These are phyloP conservation scores for Leptogaster cylindrica DNA, from an alignment of 2,888 invertebrate genomes.

Conservation along the genomic window DNA sequence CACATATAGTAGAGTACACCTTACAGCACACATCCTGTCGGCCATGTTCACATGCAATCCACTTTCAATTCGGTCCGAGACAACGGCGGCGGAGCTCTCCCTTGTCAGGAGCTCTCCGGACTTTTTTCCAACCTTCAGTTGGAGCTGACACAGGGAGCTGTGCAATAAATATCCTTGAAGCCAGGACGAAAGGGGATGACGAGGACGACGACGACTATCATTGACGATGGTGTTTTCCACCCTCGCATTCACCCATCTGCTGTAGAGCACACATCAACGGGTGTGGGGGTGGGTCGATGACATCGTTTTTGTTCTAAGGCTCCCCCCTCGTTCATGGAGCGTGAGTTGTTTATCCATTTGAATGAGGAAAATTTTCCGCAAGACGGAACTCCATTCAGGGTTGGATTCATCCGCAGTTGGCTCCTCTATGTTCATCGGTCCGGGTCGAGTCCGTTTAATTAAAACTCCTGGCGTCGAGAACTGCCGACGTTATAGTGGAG, in stretches of 20 bases:
- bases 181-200: not conserved
- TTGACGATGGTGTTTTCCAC: not conserved
- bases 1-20: slow-evolving; percentile 33
- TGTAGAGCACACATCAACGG: not conserved
- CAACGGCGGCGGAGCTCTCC: slow-evolving; percentile 25
- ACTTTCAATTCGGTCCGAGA: slow-evolving; percentile 32
- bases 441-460: slow-evolving; percentile 35
- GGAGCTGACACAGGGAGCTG: slow-evolving; percentile 20
- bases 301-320: slow-evolving; percentile 19
- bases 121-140: slow-evolving; percentile 15
- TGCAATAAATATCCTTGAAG: slow-evolving; percentile 19
- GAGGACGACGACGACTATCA: not conserved
- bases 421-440: slow-evolving; percentile 8
- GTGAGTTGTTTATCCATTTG: slow-evolving; percentile 29
- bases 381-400: slow-evolving; percentile 45
- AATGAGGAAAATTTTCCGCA: slow-evolving; percentile 42
- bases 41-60: slow-evolving; percentile 44
- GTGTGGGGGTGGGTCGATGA: slow-evolving; percentile 16
- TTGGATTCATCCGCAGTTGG: slow-evolving; percentile 25
- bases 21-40: slow-evolving; percentile 31
- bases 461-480: too few species aligned
- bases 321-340: slow-evolving; percentile 1
- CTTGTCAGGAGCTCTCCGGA: slow-evolving; percentile 18
- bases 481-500: too few species aligned
- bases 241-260: not conserved